Conservation (phyloP, 2,113 vertebrate genomes). For the Dasypus novemcinctus region DNA sequence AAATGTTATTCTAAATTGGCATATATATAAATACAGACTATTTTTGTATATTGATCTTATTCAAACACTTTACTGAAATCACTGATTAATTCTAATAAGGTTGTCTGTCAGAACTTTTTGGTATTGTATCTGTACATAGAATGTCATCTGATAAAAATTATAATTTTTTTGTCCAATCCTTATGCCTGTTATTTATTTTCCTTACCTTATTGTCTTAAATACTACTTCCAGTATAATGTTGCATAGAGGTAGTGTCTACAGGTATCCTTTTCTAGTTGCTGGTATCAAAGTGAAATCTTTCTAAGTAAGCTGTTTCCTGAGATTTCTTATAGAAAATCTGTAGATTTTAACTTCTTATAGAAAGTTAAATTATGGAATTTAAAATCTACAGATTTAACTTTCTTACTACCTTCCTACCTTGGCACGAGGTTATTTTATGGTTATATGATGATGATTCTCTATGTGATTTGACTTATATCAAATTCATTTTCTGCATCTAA, state of each 20-base stretch:
- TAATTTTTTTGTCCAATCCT: neutral
- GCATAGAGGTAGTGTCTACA: neutral
- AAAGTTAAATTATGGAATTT: too few relatives aligned
- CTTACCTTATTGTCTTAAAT: neutral
- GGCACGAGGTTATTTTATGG: neutral
- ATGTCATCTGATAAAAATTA: neutral
- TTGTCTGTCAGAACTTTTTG: neutral
- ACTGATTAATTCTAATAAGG: neutral
- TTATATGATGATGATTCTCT: neutral
- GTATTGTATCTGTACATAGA: neutral
- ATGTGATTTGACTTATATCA: neutral
- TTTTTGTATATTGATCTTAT: neutral
- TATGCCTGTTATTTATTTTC: neutral
- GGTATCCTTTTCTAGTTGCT: neutral
- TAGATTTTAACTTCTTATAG: too few relatives aligned
- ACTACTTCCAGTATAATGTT: neutral
- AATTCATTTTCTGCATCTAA: neutral
- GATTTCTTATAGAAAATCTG: neutral
- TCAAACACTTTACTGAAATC: constrained; percentile 15
- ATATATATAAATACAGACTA: neutral
- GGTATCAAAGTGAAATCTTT: neutral
- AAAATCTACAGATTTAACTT: too few relatives aligned
- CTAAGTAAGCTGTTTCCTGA: neutral
- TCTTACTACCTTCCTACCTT: neutral
- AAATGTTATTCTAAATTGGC: neutral